phyloP scores from a whole-genome alignment of 2,113 vertebrate genomes.

The Clarias macrocephalus region DNA sequence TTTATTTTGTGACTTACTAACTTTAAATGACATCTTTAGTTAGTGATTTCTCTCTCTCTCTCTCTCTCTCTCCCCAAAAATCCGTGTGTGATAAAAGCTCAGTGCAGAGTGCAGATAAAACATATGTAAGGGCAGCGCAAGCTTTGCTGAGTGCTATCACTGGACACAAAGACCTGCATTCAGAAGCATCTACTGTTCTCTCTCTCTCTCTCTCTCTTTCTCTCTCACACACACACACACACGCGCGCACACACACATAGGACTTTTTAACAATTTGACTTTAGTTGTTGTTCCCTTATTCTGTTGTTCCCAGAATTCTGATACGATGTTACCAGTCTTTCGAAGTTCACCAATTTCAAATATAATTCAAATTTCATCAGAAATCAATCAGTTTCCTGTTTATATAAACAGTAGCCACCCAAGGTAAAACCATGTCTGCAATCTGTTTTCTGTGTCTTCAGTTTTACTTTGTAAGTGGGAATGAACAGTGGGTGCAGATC shows the following conservation, averaged over 20 bases:
- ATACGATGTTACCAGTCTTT: background rate
- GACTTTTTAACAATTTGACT: no score
- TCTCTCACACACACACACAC: background rate
- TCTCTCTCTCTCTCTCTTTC: conserved; percentile 5
- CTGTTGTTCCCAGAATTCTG: background rate
- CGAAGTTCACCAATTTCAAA: background rate
- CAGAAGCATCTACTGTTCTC: conserved; percentile 35
- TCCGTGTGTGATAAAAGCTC: background rate
- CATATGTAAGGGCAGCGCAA: background rate
- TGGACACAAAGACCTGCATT: conserved; percentile 60
- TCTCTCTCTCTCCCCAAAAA: background rate
- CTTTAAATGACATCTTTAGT: background rate
- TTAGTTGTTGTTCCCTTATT: background rate
- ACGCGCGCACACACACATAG: background rate
- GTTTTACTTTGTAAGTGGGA: background rate
- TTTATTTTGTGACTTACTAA: background rate
- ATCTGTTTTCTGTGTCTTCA: background rate
- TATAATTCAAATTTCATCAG: background rate
- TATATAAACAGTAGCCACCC: background rate
- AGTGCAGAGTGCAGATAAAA: conserved; percentile 18
- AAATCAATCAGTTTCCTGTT: background rate
- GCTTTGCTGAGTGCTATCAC: conserved; percentile 51
- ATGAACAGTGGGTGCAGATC: background rate
- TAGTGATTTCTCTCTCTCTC: background rate
- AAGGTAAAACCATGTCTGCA: background rate